Percentiles rank a stretch among this genome's conserved stretches.
Evolutionary conservation across 1,140 invertebrate genomes (phyloP).

Genomic region (Pogonomyrmex barbatus): DNA sequence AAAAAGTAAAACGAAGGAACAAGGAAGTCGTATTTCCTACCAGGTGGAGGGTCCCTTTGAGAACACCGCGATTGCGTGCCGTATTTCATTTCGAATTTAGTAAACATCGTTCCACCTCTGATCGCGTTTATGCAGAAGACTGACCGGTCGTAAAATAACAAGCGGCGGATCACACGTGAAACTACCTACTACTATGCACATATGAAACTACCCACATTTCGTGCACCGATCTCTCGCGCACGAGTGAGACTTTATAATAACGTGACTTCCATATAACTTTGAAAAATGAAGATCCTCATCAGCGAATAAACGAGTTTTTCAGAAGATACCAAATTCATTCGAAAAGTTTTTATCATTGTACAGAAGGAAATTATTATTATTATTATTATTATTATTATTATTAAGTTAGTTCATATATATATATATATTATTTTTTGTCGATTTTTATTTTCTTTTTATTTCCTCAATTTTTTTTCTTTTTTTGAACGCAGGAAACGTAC

Average conservation of each 20-base stretch:
- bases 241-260: not conserved
- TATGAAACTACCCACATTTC: constrained; percentile 4
- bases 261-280: too few relatives aligned
- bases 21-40: constrained; percentile 72
- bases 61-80: constrained; percentile 60
- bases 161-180: constrained; percentile 26
- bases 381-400: not conserved
- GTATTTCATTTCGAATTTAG: constrained; percentile 68
- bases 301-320: not conserved
- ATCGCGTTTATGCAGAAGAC: constrained; percentile 52
- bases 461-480: not conserved
- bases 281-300: not conserved
- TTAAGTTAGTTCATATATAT: not conserved
- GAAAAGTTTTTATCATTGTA: not conserved
- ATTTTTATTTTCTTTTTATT: not conserved
- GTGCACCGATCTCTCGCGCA: not conserved
- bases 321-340: not conserved
- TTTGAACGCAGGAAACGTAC: not conserved
- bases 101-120: constrained; percentile 54
- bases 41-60: constrained; percentile 65
- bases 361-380: not conserved
- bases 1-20: constrained; percentile 58
- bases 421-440: not conserved
- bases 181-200: not conserved
- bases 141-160: constrained; percentile 39